phyloP scores from a whole-genome alignment of 2,888 invertebrate genomes.

The Thecophora atra region DNA sequence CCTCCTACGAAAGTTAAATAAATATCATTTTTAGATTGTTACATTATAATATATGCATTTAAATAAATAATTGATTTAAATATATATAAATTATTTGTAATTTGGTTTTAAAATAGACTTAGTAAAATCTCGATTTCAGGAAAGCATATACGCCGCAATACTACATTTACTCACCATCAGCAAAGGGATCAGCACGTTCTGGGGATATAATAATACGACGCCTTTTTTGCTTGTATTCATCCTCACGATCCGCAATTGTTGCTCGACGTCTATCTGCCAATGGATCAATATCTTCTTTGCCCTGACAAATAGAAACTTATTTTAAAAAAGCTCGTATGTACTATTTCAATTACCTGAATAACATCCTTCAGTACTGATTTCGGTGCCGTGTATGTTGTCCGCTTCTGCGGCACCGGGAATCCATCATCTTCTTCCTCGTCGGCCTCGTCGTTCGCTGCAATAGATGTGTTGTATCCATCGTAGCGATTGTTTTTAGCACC shows the following conservation, averaged over 20 bases:
- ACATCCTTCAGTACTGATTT: conserved; percentile 90
- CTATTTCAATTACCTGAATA: conserved; percentile 73
- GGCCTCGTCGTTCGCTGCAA: conserved; percentile 95
- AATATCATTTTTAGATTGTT: conserved; percentile 55
- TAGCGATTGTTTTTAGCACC: conserved; percentile 77
- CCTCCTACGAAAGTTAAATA: conserved; percentile 79
- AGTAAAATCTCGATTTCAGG: too few species aligned
- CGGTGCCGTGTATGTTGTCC: conserved; percentile 84
- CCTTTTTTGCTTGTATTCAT: conserved; percentile 92
- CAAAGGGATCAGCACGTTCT: conserved; percentile 96
- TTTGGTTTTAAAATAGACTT: background rate
- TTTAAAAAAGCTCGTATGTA: background rate
- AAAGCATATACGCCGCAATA: too few species aligned
- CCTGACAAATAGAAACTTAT: conserved; percentile 66
- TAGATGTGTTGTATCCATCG: conserved; percentile 95
- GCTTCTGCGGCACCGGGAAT: conserved; percentile 78
- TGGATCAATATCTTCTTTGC: conserved; percentile 93
- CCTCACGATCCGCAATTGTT: conserved; percentile 95
- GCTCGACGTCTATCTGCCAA: conserved; percentile 91
- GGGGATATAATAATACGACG: conserved; percentile 94
- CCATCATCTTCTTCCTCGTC: conserved; percentile 82
- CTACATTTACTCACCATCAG: conserved; percentile 80
- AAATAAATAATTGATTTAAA: background rate
- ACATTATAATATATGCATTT: conserved; percentile 5
- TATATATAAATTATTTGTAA: background rate